A percentile compares a stretch with the other conserved stretches of the same genome.
Evolutionary conservation across 2,888 invertebrate genomes (phyloP).

Genomic region (Caenorhabditis sp.): DNA sequence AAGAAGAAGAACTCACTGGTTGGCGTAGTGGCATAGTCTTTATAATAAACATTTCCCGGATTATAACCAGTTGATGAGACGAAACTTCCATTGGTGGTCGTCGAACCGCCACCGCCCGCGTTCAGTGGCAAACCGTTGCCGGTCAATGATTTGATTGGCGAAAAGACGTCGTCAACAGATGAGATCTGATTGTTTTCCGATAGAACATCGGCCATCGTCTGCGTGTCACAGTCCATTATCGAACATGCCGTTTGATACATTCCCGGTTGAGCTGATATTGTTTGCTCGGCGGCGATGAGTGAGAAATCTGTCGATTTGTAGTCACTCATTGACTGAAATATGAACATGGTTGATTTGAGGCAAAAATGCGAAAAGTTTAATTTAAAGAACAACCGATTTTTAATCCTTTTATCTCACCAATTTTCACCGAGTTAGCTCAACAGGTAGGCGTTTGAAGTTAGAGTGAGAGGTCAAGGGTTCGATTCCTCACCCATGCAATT

Average conservation of each 20-base stretch:
- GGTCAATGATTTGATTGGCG: neutral
- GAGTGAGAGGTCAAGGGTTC: too few relatives aligned
- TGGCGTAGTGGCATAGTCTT: slow-evolving; percentile 22
- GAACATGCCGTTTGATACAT: slow-evolving; percentile 11
- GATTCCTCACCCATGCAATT: too few relatives aligned
- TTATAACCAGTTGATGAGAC: neutral
- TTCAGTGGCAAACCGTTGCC: neutral
- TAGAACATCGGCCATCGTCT: slow-evolving; percentile 6
- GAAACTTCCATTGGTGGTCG: neutral
- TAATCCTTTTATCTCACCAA: too few relatives aligned
- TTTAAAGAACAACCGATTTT: too few relatives aligned
- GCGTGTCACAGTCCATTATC: slow-evolving; percentile 7
- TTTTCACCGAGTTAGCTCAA: too few relatives aligned
- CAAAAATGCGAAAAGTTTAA: neutral
- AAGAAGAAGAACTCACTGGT: slow-evolving; percentile 9
- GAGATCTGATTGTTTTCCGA: slow-evolving; percentile 1
- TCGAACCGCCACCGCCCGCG: too few relatives aligned
- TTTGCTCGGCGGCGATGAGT: neutral
- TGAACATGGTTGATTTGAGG: neutral
- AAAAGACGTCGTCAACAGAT: neutral
- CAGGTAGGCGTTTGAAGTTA: too few relatives aligned
- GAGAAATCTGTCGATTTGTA: neutral
- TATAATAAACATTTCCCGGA: slow-evolving; percentile 12
- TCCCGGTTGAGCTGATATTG: slow-evolving; percentile 14
- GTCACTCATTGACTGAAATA: slow-evolving; percentile 10